These are phyloP conservation scores for Campoletis sonorensis DNA, from an alignment of 1,140 invertebrate species.

Conservation along the genomic window DNA sequence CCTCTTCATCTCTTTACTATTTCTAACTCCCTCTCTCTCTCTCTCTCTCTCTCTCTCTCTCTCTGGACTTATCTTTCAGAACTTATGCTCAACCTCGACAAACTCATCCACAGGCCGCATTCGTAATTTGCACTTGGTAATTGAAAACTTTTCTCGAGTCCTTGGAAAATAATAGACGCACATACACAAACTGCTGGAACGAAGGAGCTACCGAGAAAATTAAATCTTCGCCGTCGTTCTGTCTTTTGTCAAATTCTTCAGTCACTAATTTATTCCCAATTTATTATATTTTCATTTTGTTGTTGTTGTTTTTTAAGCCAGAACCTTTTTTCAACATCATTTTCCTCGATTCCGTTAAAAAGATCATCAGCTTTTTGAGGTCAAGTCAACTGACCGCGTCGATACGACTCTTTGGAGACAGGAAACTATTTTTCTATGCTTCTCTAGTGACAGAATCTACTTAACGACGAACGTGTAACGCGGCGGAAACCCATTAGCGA, in stretches of 20 bases:
- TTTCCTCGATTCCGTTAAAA: no score
- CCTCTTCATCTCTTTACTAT: neutral
- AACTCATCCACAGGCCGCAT: conserved; percentile 1
- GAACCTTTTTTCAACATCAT: no score
- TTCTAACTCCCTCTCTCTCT: neutral
- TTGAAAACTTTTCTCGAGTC: conserved; percentile 31
- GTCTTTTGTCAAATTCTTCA: no score
- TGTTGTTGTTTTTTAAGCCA: no score
- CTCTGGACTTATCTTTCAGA: neutral
- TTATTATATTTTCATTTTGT: no score
- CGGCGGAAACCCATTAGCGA: conserved; percentile 6
- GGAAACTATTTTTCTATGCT: neutral
- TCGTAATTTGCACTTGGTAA: conserved; percentile 36
- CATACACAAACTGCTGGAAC: neutral
- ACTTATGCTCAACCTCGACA: conserved; percentile 3
- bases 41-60: conserved; percentile 9
- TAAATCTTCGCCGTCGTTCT: neutral
- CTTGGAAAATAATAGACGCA: conserved; percentile 11
- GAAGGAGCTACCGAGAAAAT: neutral
- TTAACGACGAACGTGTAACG: conserved; percentile 20
- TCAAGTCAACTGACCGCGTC: neutral
- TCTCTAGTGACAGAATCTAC: conserved; percentile 12
- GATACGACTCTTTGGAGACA: neutral
- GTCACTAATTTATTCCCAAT: no score
- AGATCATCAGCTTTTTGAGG: no score